phyloP scores from a whole-genome alignment of 2,888 invertebrate genomes.

The Tipula vernalis region DNA sequence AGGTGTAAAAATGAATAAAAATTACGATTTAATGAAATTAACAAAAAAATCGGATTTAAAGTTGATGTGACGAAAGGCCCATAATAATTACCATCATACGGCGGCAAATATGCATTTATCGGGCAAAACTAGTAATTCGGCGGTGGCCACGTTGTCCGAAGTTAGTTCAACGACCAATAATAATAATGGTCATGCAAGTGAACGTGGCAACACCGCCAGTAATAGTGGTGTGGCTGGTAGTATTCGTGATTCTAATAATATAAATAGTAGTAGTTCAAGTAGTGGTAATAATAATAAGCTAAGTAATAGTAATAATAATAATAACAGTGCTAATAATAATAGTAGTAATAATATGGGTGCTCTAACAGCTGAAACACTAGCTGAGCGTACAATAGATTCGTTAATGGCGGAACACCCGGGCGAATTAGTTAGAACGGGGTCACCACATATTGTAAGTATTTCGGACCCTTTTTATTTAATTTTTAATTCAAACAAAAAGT shows the following conservation, averaged over 20 bases:
- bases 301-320: constrained; percentile 22
- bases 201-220: constrained; percentile 17
- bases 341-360: constrained; percentile 32
- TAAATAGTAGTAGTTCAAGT: constrained; percentile 21
- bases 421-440: constrained; percentile 87
- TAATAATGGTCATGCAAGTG: constrained; percentile 21
- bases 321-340: constrained; percentile 22
- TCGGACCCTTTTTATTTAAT: background rate
- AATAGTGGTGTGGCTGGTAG: background rate
- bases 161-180: constrained; percentile 19
- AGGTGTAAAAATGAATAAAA: constrained; percentile 4
- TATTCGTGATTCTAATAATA: constrained; percentile 17
- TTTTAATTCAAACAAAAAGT: background rate
- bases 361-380: constrained; percentile 67
- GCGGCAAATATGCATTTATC: background rate
- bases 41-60: background rate
- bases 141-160: background rate
- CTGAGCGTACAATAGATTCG: constrained; percentile 73
- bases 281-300: constrained; percentile 22
- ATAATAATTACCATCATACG: background rate
- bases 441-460: constrained; percentile 70
- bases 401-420: constrained; percentile 84
- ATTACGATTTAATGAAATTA: background rate
- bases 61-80: constrained; percentile 5
- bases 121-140: background rate